These are phyloP conservation scores for Grantiella picta DNA, from an alignment of 2,113 vertebrate species.

Conservation along the genomic window DNA sequence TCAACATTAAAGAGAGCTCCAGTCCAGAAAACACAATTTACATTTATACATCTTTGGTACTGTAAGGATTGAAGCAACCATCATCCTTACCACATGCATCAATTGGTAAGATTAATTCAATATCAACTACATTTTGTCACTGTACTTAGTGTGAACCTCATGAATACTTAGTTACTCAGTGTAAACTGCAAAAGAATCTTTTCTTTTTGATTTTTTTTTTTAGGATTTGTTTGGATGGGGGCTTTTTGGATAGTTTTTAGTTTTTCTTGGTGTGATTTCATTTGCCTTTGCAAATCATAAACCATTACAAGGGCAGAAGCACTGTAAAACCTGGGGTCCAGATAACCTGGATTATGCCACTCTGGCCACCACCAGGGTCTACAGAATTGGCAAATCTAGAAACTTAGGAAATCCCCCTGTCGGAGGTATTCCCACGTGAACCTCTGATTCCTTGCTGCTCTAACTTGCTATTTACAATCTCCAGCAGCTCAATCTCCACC, in stretches of 20 bases:
- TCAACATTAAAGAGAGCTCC: conserved; percentile 59
- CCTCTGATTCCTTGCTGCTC: neutral
- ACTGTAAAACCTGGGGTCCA: neutral
- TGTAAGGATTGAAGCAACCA: conserved; percentile 41
- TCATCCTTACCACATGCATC: conserved; percentile 52
- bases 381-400: neutral
- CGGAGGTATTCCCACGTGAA: neutral
- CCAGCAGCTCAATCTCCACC: no score
- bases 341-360: neutral
- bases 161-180: neutral
- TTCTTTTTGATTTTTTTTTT: neutral
- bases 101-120: conserved; percentile 34
- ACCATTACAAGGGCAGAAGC: neutral
- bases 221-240: neutral
- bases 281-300: neutral
- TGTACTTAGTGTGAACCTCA: neutral
- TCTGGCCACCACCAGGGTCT: neutral
- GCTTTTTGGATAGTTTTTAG: neutral
- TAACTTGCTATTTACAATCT: neutral
- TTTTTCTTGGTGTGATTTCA: neutral
- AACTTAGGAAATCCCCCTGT: neutral
- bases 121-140: neutral
- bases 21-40: conserved; percentile 48
- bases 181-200: neutral
- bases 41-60: conserved; percentile 53